Evolutionary conservation across 1,140 invertebrate genomes (phyloP), one percentile per base, ranked within the genome.

Genomic region (Rhagoletis pomonella): DNA sequence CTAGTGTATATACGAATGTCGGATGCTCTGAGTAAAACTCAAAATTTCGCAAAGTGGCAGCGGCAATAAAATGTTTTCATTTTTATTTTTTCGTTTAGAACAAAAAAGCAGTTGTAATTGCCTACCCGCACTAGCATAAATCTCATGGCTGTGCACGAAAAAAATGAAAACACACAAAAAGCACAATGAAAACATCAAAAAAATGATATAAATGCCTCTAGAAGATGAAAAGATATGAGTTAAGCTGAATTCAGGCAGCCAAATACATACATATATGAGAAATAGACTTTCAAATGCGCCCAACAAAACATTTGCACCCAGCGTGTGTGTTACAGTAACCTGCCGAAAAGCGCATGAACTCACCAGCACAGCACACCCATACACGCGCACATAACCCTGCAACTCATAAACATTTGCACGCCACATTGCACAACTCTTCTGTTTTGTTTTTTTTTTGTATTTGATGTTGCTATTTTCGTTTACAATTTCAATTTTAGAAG

Each of bases 281-380:
- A 3, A 7, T 5, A 10, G 50, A 7, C 1, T 55, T 55, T 10
- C 50, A 55, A 55, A 55, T 7, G 60, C 60, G 60, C 12, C n/a
- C 12, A 62, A 62, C n/a, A 29, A 29, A 29, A 29, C 29, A 29
- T 29, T 29, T 1, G 29, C 29, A 0, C 9, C 2, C 47, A 73
- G 29, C 4, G 47, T 29, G 73, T 81, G 44, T 81, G 73, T 81
- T 81, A 81, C 73, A 81, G 47, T 81, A 81, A 81, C 73, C 73
- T 17, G 47, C 4, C 47, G 47, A 81, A 19, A 10, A 55, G 73
- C 73, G 73, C 73, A 55, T 81, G 73, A 81, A 81, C 73, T 81
- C 73, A 73, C 19, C 73, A 81, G 73, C 73, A 14, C 12, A 62
- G n/a, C 60, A 62, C 29, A 62, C 7, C 4, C 12, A n/a, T 14